phyloP scores from a whole-genome alignment of 2,797 vertebrate genomes.

The Trematomus bernacchii region DNA sequence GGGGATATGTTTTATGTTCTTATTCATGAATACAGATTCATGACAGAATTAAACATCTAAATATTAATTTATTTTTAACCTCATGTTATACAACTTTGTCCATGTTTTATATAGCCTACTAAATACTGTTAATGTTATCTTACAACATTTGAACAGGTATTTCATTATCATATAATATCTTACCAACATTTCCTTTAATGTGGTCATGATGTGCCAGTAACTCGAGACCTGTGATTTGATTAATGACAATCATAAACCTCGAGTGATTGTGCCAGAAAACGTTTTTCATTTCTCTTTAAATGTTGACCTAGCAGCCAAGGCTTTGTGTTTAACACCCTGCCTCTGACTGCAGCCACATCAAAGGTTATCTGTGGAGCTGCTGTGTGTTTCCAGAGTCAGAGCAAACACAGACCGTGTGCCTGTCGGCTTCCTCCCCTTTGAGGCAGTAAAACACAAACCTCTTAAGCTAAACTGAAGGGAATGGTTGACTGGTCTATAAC shows the following conservation, averaged over 20 bases:
- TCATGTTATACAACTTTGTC: background rate
- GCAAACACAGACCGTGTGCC: constrained; percentile 54
- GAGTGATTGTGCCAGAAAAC: background rate
- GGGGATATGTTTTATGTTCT: background rate
- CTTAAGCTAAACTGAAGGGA: background rate
- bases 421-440: constrained; percentile 3
- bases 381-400: constrained; percentile 44
- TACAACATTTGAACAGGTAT: background rate
- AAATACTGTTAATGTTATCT: background rate
- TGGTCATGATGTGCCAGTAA: background rate
- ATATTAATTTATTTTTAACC: background rate
- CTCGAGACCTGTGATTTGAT: background rate
- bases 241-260: background rate
- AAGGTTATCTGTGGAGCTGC: background rate
- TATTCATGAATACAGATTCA: background rate
- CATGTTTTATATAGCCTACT: background rate
- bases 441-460: constrained; percentile 19
- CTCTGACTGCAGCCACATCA: constrained; percentile 28
- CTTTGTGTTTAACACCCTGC: constrained; percentile 12
- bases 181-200: background rate
- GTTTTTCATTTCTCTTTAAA: constrained; percentile 4
- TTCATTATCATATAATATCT: background rate
- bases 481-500: background rate
- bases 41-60: background rate
- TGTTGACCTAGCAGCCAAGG: constrained; percentile 27